phyloP scores from a whole-genome alignment of 2,888 invertebrate species.

The Cinara cedri region DNA sequence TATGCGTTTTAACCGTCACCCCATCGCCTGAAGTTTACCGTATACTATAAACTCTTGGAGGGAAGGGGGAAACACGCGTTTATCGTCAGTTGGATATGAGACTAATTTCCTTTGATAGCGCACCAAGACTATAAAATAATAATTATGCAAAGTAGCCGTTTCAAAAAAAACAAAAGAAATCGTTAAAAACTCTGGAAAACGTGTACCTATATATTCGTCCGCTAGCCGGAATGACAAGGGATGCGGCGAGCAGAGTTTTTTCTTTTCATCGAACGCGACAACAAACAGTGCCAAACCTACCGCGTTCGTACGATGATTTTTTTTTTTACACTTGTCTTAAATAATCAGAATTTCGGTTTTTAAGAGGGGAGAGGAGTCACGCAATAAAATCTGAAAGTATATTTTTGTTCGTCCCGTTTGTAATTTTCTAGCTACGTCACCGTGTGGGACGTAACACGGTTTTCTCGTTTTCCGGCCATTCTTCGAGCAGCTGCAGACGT shows the following conservation, averaged over 20 bases:
- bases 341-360: no score
- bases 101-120: slow-evolving; percentile 12
- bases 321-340: neutral
- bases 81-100: neutral
- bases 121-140: neutral
- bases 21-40: no score
- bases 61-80: neutral
- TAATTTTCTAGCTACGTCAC: no score
- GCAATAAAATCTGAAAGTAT: no score
- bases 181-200: neutral
- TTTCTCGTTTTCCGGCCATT: slow-evolving; percentile 1
- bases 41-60: no score
- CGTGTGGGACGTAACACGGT: neutral
- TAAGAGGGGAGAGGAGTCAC: no score
- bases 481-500: neutral
- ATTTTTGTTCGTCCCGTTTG: no score
- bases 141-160: slow-evolving; percentile 9
- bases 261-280: neutral
- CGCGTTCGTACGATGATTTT: neutral
- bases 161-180: slow-evolving; percentile 18
- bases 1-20: no score
- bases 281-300: neutral
- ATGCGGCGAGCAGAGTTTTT: no score
- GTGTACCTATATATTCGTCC: neutral
- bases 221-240: neutral